Base-by-base conservation (phyloP, 2,113 vertebrate genomes). In the Campylorhamphus procurvoides region DNA sequence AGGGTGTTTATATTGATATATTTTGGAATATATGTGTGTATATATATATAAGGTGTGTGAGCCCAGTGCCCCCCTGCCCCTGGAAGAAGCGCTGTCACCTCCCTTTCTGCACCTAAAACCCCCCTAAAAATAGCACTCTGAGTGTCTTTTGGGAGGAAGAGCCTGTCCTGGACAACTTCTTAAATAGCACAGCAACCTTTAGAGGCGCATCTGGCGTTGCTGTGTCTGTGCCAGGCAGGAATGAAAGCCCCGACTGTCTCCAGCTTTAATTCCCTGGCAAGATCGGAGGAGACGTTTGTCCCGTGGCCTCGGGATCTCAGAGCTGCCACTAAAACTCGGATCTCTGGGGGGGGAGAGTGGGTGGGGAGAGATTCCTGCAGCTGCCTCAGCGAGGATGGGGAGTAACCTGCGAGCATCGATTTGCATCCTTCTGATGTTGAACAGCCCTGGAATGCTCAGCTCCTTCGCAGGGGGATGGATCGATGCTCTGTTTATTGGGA, bases 231-330 rank as follows among this genome's bases (percentile, higher is more conserved):
- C 78, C 94, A 91, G 72, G 25, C 0, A 0, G 5, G 69, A 59
- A 85, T 90, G 68, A 95, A 86, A 93, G 84, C 47, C 84, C 59
- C 76, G 16, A 24, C 67, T 93, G 84, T 89, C 2, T 6, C 75
- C 37, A n/a, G 40, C 14, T 5, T 19, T 28, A 6, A 47, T 27
- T 53, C 24, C 35, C 50, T 42, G 58, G 33, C 46, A 14, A 3
- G 8, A 14, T 7, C 10, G 27, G 44, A 19, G 44, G 67, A 14
- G 56, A 13, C 1, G 2, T 10, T 64, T 33, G 50, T 59, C 74
- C 59, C 3, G 0, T 2, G 1, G 67, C 62, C 72, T 63, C 5
- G 1, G 58, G 10, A 39, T 56, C 75, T 47, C n/a, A 37, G 31
- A 69, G 37, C 8, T 14, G n/a, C 23, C 25, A 35, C n/a, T 18